Evolutionary conservation across 92 coral and sea anemone genomes (phyloP), one percentile per base, ranked within the genome.

Genomic region (Umimayanthus chanpuru): DNA sequence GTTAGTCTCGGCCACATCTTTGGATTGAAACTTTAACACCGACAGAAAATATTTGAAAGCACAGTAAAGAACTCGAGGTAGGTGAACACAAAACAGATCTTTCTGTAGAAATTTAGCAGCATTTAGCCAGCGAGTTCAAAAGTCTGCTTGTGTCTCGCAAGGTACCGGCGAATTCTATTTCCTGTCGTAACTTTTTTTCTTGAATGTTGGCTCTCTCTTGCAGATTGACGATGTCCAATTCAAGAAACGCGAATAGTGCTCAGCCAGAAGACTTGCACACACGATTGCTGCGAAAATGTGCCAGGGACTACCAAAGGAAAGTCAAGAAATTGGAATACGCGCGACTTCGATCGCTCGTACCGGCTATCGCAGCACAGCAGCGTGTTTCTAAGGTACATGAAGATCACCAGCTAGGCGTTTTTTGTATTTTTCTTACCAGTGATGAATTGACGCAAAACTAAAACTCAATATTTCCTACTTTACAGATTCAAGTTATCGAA

Each of bases 401-500:
- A 77, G 76, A 40, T 76, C 72, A 65, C 61, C 80, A 58, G 73
- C 23, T 73, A 26, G 53, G 70, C 12, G 10, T 58, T 38, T 32
- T 38, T 32, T 82, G 20, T 30, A 20, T 40, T 26, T 79, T 64
- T 36, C 56, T 68, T 21, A 29, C 29, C 53, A 5, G 76, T 5
- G 16, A 44, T 18, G 16, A 32, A 36, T 6, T 75, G 18, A 75
- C 29, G 50, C 65, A 67, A 11, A 32, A 44, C 65, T 83, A 8
- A 70, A 50, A 83, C 3, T 68, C 21, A n/a, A 65, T 29, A 21
- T 50, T 64, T 47, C 38, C 50, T 40, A 71, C 88, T 18, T 77
- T 81, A 72, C 88, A 97, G 99, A 97, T 97, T 77, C 95, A 97
- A 74, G 99, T 97, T 28, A 92, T 97, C 76, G 99, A 97, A 86